A percentile compares a stretch with the other conserved stretches of the same genome.
These are phyloP conservation scores for Uropetala carovei DNA, from an alignment of 2,888 invertebrate genomes.

Conservation along the genomic window DNA sequence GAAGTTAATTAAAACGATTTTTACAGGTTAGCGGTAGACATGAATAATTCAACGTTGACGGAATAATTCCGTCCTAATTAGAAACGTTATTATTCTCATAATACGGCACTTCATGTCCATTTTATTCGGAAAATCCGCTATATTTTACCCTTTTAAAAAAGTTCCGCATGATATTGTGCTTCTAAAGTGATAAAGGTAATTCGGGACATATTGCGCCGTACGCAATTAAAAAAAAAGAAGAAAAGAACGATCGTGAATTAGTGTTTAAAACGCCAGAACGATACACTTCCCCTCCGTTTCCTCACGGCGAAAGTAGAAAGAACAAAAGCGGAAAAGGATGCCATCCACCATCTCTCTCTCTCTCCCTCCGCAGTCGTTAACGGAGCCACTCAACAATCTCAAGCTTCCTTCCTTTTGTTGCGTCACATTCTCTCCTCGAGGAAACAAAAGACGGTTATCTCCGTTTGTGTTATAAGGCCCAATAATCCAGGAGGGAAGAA, in stretches of 20 bases:
- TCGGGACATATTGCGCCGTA: no score
- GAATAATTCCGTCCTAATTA: no score
- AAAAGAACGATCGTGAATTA: neutral
- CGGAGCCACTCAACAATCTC: constrained; percentile 26
- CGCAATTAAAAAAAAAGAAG: neutral
- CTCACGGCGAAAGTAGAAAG: neutral
- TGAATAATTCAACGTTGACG: no score
- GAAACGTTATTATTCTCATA: no score
- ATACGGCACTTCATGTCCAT: no score
- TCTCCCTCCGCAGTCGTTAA: neutral
- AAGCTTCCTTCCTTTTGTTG: constrained; percentile 45
- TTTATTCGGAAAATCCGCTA: no score
- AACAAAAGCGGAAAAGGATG: neutral
- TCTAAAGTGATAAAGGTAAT: no score
- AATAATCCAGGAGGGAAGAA: constrained; percentile 56
- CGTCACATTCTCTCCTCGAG: constrained; percentile 41
- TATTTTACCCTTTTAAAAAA: no score
- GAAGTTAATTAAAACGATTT: no score
- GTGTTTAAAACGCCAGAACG: neutral
- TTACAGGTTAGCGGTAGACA: no score
- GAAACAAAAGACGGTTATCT: constrained; percentile 22
- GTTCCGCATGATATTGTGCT: no score
- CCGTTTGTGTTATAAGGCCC: constrained; percentile 16
- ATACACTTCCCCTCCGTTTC: neutral
- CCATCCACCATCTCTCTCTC: neutral